Evolutionary conservation across 2,797 vertebrate genomes (phyloP), one percentile per base, ranked within the genome.

Genomic region (Gymnoscopelus microlampas): DNA sequence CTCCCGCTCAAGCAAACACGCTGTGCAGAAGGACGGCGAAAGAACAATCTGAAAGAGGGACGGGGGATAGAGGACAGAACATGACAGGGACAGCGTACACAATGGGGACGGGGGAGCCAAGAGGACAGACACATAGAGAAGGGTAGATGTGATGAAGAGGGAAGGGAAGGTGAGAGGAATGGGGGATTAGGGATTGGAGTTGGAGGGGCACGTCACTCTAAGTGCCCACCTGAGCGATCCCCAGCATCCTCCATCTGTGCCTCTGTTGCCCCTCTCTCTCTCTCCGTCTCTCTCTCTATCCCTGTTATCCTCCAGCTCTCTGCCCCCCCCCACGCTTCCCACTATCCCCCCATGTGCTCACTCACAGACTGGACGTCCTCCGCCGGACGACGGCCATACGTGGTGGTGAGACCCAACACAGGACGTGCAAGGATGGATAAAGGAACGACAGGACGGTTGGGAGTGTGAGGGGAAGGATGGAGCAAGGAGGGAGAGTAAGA

Each of bases 201-300:
- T 35, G 32, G 32, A 35, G 32, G 32, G 32, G 5, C 32, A 35
- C 32, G 32, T 35, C 19, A 67, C 77, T 82, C 32, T 50, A 63
- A 74, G 66, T 8, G 73, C 89, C 89, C 89, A 91, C 89, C 91
- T 92, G 91, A 87, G 73, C 79, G 76, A 84, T 85, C 85, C 82
- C 82, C 85, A 81, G 79, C 78, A 79, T 86, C 60, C 73, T 91
- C 88, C 89, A 90, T 88, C 78, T 53, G 67, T 3, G 69, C 69
- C 84, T 51, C 70, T 19, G 19, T 19, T 19, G 55, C 54, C 24
- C 26, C 29, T 47, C 53, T 53, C 29, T 14, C 32, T 29, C 23
- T 55, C 44, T 49, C 29, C 14, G 48, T 39, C n/a, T 53, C 55
- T 50, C 56, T 57, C 61, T 74, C 10, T 55, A 1, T 9, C 57